phyloP scores from a whole-genome alignment of 1,140 invertebrate genomes.

The Latrodectus geometricus region DNA sequence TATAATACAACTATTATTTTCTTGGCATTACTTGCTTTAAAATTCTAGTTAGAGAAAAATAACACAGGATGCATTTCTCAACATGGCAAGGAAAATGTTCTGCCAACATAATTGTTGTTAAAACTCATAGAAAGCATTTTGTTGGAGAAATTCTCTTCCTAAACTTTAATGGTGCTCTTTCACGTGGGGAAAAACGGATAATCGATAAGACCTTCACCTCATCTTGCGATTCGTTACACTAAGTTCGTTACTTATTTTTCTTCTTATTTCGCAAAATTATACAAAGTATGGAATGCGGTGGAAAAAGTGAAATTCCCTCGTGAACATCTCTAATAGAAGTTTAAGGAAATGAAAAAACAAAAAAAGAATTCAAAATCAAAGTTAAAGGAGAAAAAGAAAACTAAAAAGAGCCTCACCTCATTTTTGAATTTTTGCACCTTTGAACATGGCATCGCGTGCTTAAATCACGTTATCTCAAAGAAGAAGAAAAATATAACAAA shows the following conservation, averaged over 20 bases:
- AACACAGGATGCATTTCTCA: too few species aligned
- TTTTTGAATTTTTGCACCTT: constrained; percentile 24
- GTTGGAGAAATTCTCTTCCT: too few species aligned
- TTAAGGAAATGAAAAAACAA: constrained; percentile 18
- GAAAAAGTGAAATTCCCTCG: background rate
- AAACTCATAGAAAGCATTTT: too few species aligned
- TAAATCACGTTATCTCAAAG: constrained; percentile 47
- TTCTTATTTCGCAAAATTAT: background rate
- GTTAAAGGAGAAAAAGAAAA: background rate
- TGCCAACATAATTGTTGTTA: too few species aligned
- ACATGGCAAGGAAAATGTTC: too few species aligned
- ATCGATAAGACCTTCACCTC: background rate
- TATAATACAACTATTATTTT: too few species aligned
- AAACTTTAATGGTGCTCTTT: too few species aligned
- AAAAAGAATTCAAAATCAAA: constrained; percentile 6
- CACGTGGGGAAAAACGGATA: background rate
- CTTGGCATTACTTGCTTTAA: too few species aligned
- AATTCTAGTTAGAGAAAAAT: too few species aligned
- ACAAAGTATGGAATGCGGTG: background rate
- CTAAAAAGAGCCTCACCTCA: background rate
- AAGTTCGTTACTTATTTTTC: background rate
- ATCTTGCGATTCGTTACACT: background rate
- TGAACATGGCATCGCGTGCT: constrained; percentile 15
- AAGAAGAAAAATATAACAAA: constrained; percentile 13
- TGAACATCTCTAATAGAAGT: constrained; percentile 34